Evolutionary conservation across 1,140 invertebrate genomes (phyloP).

Genomic region (Drosophila quadrilineata): DNA sequence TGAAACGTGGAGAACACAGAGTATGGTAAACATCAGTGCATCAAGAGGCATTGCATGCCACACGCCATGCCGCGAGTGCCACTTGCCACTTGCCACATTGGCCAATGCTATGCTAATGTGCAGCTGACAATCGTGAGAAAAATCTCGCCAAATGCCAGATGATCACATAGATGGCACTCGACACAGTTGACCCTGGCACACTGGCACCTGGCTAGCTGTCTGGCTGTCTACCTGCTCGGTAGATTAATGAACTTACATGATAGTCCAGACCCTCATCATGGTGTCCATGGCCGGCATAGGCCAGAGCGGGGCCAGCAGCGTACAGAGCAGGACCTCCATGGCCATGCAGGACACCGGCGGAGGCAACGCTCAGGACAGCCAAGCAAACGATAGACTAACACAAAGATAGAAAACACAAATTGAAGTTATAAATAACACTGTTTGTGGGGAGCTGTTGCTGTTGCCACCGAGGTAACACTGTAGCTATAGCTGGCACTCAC

Average conservation of each 20-base stretch:
- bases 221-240: too few relatives aligned
- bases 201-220: too few relatives aligned
- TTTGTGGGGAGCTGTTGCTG: not conserved
- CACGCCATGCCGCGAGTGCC: too few relatives aligned
- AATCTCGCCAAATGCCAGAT: conserved; percentile 54
- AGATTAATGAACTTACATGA: conserved; percentile 58
- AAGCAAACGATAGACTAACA: conserved; percentile 74
- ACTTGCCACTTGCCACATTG: too few relatives aligned
- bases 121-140: conserved; percentile 50
- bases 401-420: conserved; percentile 6
- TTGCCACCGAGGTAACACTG: not conserved
- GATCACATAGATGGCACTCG: too few relatives aligned
- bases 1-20: not conserved
- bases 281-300: conserved; percentile 59
- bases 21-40: not conserved
- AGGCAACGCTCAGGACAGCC: conserved; percentile 77
- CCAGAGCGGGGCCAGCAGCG: conserved; percentile 52
- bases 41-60: conserved; percentile 47
- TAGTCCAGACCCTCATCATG: conserved; percentile 76
- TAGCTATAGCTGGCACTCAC: conserved; percentile 53
- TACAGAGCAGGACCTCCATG: conserved; percentile 65
- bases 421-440: not conserved
- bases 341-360: conserved; percentile 72
- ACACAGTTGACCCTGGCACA: conserved; percentile 40
- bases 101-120: conserved; percentile 43